Evolutionary conservation across 2,888 invertebrate species (phyloP).

Genomic region (Volucella bombylans): DNA sequence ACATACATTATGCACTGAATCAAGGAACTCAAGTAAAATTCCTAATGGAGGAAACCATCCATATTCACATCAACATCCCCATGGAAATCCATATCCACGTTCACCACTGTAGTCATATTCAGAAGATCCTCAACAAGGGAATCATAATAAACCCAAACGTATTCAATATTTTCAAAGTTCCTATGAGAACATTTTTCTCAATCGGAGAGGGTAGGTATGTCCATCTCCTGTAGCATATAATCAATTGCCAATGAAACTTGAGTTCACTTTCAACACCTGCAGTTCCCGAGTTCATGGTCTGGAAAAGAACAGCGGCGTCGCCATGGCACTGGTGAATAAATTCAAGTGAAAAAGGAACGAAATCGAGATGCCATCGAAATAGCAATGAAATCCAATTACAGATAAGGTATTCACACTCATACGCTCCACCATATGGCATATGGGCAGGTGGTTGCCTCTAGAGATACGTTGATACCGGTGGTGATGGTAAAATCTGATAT

Average conservation of each 20-base stretch:
- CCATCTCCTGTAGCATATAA: constrained; percentile 18
- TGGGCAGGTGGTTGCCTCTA: constrained; percentile 21
- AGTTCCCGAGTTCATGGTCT: constrained; percentile 20
- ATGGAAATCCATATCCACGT: too few relatives aligned
- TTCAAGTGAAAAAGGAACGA: constrained; percentile 54
- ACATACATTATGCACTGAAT: not conserved
- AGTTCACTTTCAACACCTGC: constrained; percentile 59
- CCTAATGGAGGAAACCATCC: too few relatives aligned
- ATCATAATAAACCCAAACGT: not conserved
- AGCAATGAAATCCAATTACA: constrained; percentile 71
- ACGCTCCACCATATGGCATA: not conserved
- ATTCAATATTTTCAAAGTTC: constrained; percentile 19
- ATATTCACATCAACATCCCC: too few relatives aligned
- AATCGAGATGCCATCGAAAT: constrained; percentile 66
- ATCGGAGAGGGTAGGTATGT: constrained; percentile 13
- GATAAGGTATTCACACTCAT: constrained; percentile 63
- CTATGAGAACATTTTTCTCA: not conserved
- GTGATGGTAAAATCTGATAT: constrained; percentile 47
- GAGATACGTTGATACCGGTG: not conserved
- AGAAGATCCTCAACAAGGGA: too few relatives aligned
- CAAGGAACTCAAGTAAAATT: too few relatives aligned
- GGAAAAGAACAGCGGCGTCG: not conserved
- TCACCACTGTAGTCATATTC: too few relatives aligned
- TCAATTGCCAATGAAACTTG: constrained; percentile 58
- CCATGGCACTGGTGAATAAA: constrained; percentile 61